Percentiles rank a stretch among this genome's conserved stretches.
These are phyloP conservation scores for Gobio gobio DNA, from an alignment of 2,113 vertebrate genomes.

Conservation along the genomic window DNA sequence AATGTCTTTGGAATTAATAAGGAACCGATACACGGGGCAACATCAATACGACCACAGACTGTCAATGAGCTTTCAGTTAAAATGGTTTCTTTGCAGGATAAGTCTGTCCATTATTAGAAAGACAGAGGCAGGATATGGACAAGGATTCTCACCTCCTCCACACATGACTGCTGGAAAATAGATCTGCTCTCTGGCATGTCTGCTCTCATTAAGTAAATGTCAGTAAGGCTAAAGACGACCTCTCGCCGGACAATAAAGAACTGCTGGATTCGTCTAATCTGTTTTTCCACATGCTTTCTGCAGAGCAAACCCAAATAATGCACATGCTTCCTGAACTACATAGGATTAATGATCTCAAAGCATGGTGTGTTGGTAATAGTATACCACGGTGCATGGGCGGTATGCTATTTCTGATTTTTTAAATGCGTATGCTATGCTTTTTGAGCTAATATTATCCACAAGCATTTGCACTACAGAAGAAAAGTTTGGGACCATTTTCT, in stretches of 20 bases:
- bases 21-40: background rate
- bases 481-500: too few relatives aligned
- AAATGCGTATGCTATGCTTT: background rate
- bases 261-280: background rate
- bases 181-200: conserved; percentile 26
- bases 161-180: conserved; percentile 17
- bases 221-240: conserved; percentile 34
- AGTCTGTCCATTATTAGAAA: conserved; percentile 13
- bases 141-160: conserved; percentile 19
- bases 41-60: background rate
- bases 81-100: background rate
- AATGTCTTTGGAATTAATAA: background rate
- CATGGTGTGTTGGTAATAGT: background rate
- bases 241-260: conserved; percentile 34
- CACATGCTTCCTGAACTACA: background rate
- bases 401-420: background rate
- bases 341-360: background rate
- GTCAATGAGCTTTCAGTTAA: background rate
- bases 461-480: too few relatives aligned
- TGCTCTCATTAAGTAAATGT: conserved; percentile 50
- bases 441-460: background rate
- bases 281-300: background rate
- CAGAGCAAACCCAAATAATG: background rate
- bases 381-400: background rate
- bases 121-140: background rate